Evolutionary conservation across 37 sponge, comb jelly and placozoan species (phyloP).

Genomic region (Mnemiopsis leidyi): DNA sequence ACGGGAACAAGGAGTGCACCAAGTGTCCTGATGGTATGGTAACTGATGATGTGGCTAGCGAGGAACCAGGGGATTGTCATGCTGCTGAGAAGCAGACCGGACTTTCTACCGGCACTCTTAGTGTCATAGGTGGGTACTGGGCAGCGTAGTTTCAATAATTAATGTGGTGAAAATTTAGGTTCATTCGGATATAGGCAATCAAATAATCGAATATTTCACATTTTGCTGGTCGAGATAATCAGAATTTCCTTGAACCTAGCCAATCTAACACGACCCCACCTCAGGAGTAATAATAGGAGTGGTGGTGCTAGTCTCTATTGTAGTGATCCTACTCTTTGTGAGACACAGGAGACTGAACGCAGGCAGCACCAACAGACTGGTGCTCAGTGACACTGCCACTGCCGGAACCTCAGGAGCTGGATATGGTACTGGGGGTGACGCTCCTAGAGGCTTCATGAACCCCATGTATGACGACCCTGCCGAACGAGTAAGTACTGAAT

Average conservation of each 20-base stretch:
- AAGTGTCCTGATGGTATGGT: conserved; percentile 31
- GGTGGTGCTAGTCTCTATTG: neutral
- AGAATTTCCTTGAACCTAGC: neutral
- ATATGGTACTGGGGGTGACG: conserved; percentile 16
- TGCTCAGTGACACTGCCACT: conserved; percentile 16
- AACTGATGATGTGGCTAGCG: conserved; percentile 14
- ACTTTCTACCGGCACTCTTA: conserved; percentile 55
- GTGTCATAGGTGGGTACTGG: conserved; percentile 58
- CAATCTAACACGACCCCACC: too few relatives aligned
- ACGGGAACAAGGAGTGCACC: neutral
- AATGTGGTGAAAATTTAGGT: too few relatives aligned
- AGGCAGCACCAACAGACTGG: conserved; percentile 38
- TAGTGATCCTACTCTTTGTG: neutral
- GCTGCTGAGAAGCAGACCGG: conserved; percentile 26
- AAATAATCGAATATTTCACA: too few relatives aligned
- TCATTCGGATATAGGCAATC: too few relatives aligned
- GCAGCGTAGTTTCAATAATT: too few relatives aligned
- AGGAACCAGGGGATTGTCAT: conserved; percentile 7
- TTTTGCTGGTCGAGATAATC: too few relatives aligned
- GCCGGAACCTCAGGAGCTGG: neutral
- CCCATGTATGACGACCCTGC: conserved; percentile 62
- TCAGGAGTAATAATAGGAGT: conserved; percentile 57
- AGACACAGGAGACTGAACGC: conserved; percentile 1
- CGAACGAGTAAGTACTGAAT: conserved; percentile 48
- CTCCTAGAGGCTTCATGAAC: conserved; percentile 65